Base-by-base conservation (phyloP, 2,113 vertebrate genomes). In the Prunella fulvescens region DNA sequence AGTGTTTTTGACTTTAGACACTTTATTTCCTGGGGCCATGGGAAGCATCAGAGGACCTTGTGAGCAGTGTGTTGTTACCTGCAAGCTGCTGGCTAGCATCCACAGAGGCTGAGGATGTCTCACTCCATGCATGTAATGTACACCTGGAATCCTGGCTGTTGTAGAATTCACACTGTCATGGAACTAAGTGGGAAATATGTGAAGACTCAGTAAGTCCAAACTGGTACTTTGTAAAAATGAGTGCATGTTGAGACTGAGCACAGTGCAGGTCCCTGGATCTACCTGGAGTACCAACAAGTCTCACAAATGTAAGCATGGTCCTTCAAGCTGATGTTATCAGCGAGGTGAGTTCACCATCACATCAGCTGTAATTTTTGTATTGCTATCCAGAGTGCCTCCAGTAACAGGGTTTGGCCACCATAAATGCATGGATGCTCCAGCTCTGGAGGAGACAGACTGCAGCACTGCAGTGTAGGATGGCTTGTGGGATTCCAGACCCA, bases 101-200 rank as follows among this genome's bases (percentile, higher is more conserved):
- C 53, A 14, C 45, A 64, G 18, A 61, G 48, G 28, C 35, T 92
- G 81, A 80, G 53, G 74, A 37, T 48, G 11, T 18, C 48, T 92
- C 48, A 19, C 44, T 79, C 22, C 0, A 0, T 12, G 24, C 25
- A 62, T 1, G 0, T 24, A 15, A 22, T 3, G 12, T 6, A 77
- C 14, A 66, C 31, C 47, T 31, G 18, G 54, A 81, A 57, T 24
- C 7, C 9, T 1, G n/a, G 47, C 14, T 28, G 31, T 2, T 35
- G 31, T 2, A 72, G 50, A 58, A 58, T 42, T 77, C 39, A 47
- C 23, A 19, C 28, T 71, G 48, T 26, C 58, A 6, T 6, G 23
- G 33, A 3, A 4, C 28, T 44, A 18, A 51, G 37, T 19, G 23
- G 60, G 42, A 83, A 92, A 81, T 14, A 33, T 0, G 0, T 33